Evolutionary conservation across 2,113 vertebrate genomes (phyloP), one percentile per base, ranked within the genome.

Genomic region (Phalacrocorax brasilianus): DNA sequence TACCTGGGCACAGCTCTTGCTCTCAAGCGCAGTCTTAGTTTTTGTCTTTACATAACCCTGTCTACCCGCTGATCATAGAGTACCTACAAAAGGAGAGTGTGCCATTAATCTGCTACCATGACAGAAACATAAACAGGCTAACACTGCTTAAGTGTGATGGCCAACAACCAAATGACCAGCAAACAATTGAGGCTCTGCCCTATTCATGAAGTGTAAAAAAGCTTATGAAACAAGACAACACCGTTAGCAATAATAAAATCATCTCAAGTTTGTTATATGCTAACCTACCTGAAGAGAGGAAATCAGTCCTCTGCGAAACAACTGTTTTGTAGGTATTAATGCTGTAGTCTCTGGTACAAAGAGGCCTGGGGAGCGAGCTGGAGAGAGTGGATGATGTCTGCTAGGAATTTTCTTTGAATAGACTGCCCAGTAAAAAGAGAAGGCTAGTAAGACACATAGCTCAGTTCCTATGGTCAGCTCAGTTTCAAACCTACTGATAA

Each of bases 401-500:
- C 55, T 55, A 79, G 77, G 77, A 58, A 59, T 74, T 85, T 82
- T 85, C n/a, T 88, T 90, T 68, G 77, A 73, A 80, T 3, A 61
- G 67, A 79, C 32, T 24, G 11, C 10, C 26, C 66, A 86, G 20
- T 42, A 65, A 89, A 86, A 50, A 75, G 8, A 75, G 28, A 78
- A 61, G 12, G 26, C 21, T 66, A 59, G 22, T 38, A 80, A 75
- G 49, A 78, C 23, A 52, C 35, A 49, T 6, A 80, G 42, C 11
- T 89, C 42, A 87, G 55, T 33, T 91, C 61, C 83, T 75, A 20
- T 26, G 62, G 52, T 67, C 72, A 95, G n/a, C 58, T 95, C 32
- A 45, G 35, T 91, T 95, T 89, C 91, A 93, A 95, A 85, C 38
- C n/a, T 33, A 47, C 52, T 88, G 85, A 92, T 75, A 79, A 70